Conservation (phyloP, 2,113 vertebrate species). For the Neotoma lepida region DNA sequence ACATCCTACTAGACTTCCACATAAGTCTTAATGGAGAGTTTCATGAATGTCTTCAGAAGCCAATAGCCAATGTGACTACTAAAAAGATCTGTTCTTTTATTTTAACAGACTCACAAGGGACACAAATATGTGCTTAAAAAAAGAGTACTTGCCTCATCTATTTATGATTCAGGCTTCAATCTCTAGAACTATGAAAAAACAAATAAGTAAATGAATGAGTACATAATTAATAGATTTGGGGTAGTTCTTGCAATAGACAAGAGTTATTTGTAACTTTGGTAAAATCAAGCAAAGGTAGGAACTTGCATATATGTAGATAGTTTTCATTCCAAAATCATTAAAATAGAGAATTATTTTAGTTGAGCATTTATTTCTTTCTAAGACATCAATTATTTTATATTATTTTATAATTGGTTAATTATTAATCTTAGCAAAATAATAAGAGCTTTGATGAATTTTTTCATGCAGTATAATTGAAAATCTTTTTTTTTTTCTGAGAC, state of each 20-base stretch:
- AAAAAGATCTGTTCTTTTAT: background rate
- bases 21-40: background rate
- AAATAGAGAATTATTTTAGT: background rate
- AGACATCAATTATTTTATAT: too few species aligned
- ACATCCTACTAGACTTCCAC: background rate
- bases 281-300: background rate
- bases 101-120: background rate
- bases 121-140: background rate
- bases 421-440: background rate
- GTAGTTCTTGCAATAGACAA: background rate
- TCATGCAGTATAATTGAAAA: conserved; percentile 11
- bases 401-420: too few species aligned
- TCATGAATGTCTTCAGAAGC: background rate
- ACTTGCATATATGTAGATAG: background rate
- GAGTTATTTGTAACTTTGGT: background rate
- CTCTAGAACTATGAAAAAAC: background rate
- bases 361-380: background rate
- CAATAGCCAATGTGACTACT: background rate
- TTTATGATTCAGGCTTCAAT: background rate
- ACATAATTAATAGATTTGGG: background rate
- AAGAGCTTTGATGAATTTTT: conserved; percentile 16
- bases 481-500: background rate
- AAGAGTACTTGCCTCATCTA: background rate
- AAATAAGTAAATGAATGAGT: background rate
- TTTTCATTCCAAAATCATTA: background rate